Evolutionary conservation across 2,797 vertebrate species (phyloP).

Genomic region (Scarus forsteni): DNA sequence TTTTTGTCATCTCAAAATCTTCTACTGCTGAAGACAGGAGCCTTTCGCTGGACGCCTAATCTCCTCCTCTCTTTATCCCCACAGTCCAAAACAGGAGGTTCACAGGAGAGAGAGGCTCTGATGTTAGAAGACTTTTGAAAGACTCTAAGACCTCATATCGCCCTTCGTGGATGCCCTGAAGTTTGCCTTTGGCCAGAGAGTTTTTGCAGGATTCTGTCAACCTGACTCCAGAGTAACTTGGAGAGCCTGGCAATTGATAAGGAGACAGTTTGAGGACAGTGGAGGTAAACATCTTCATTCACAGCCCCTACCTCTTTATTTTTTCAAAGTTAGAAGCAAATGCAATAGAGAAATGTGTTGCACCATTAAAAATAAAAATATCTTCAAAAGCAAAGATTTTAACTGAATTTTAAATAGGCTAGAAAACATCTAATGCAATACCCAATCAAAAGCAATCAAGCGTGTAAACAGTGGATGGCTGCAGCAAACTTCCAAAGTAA

Average conservation of each 20-base stretch:
- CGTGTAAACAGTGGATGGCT: background rate
- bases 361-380: background rate
- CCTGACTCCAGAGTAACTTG: background rate
- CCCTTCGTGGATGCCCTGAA: conserved; percentile 11
- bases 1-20: conserved; percentile 31
- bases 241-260: background rate
- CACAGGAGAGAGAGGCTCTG: conserved; percentile 34
- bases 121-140: conserved; percentile 31
- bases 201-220: conserved; percentile 10
- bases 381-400: background rate
- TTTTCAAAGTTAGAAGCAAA: background rate
- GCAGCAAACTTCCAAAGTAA: background rate
- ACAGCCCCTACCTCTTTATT: background rate
- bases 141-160: conserved; percentile 6
- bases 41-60: conserved; percentile 23
- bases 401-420: background rate
- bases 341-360: background rate
- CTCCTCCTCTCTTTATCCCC: conserved; percentile 1
- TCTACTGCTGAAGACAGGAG: conserved; percentile 24
- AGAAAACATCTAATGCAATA: background rate
- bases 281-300: background rate
- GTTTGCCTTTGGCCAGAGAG: conserved; percentile 7
- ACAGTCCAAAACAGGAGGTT: conserved; percentile 17
- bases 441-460: background rate
- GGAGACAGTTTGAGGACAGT: background rate